Conservation (phyloP, 2,113 vertebrate species). For the Excalfactoria chinensis region DNA sequence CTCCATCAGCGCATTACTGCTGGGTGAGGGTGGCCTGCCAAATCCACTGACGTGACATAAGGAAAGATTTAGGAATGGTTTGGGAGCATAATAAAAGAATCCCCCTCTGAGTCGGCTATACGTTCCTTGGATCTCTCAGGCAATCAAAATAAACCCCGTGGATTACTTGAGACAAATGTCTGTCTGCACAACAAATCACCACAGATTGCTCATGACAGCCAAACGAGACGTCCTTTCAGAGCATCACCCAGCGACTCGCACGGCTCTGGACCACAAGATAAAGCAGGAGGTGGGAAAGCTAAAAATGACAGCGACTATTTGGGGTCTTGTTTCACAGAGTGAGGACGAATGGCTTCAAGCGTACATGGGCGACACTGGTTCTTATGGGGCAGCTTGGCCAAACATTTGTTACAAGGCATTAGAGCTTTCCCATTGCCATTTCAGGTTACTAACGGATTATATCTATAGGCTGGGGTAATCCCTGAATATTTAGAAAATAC, state of each 20-base stretch:
- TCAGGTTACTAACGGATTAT: constrained; percentile 73
- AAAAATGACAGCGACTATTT: not conserved
- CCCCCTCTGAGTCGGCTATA: not conserved
- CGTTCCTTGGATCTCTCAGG: not conserved
- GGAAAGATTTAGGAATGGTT: constrained; percentile 59
- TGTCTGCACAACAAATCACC: constrained; percentile 55
- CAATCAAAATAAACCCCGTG: constrained; percentile 63
- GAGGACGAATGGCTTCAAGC: not conserved
- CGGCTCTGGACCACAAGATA: not conserved
- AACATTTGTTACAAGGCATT: constrained; percentile 9
- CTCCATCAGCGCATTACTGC: not conserved
- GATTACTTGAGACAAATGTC: constrained; percentile 54
- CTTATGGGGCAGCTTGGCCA: not conserved
- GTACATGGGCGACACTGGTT: not conserved
- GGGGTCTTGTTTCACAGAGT: not conserved
- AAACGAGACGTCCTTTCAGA: constrained; percentile 31
- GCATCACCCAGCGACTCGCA: not conserved
- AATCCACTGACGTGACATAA: constrained; percentile 15
- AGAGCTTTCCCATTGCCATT: constrained; percentile 47
- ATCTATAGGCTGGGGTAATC: constrained; percentile 65
- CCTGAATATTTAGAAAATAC: constrained; percentile 57
- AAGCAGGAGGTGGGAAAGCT: not conserved
- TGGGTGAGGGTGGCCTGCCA: not conserved
- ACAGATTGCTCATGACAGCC: constrained; percentile 56
- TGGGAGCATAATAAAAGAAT: constrained; percentile 56